Conservation (phyloP, 2,888 invertebrate genomes). For the Elysia crispata region DNA sequence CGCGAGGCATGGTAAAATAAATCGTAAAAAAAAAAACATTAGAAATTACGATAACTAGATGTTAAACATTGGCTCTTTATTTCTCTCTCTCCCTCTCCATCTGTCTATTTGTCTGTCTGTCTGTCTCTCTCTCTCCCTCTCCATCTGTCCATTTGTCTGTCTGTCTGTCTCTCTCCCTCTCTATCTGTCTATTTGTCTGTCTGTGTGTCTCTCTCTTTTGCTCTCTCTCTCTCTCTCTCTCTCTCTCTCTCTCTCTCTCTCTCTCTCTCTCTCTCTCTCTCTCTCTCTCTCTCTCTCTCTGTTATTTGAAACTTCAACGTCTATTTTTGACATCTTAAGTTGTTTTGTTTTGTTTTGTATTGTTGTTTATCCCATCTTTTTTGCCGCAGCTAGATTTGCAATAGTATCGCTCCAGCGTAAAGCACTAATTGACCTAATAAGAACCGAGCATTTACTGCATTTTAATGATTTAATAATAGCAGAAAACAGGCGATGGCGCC, state of each 20-base stretch:
- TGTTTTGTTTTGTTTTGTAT: too few species aligned
- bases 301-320: too few species aligned
- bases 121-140: neutral
- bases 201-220: neutral
- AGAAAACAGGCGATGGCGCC: neutral
- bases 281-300: slow-evolving; percentile 11
- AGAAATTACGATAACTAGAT: too few species aligned
- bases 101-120: too few species aligned
- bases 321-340: too few species aligned
- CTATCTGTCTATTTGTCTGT: slow-evolving; percentile 30
- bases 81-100: too few species aligned
- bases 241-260: slow-evolving; percentile 19
- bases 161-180: slow-evolving; percentile 1
- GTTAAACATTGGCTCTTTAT: too few species aligned
- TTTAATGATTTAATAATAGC: neutral
- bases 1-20: too few species aligned
- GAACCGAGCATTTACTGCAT: neutral
- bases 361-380: neutral
- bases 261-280: slow-evolving; percentile 24
- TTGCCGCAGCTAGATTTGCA: slow-evolving; percentile 10
- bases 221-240: slow-evolving; percentile 15
- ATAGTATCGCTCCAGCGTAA: neutral
- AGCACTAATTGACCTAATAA: neutral
- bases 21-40: too few species aligned
- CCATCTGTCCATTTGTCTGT: slow-evolving; percentile 18